phyloP scores from a whole-genome alignment of 1,140 invertebrate genomes.

The Drosophila busckii region DNA sequence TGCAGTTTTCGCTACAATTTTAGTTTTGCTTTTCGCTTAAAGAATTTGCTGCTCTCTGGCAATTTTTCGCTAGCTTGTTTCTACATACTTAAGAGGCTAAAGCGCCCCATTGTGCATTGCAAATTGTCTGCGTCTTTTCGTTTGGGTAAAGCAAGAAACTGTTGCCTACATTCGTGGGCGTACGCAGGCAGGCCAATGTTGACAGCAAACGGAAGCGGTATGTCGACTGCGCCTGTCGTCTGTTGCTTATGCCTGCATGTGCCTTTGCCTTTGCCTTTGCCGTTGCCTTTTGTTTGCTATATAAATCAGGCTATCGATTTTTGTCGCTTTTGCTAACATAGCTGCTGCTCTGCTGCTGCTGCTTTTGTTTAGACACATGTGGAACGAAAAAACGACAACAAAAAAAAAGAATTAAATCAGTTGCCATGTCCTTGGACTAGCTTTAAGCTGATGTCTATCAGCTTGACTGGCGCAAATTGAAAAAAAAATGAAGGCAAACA shows the following conservation, averaged over 20 bases:
- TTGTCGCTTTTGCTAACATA: no score
- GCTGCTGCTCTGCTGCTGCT: constrained; percentile 35
- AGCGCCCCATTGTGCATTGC: no score
- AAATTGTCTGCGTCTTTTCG: constrained; percentile 27
- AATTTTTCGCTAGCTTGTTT: no score
- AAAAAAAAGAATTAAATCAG: constrained; percentile 16
- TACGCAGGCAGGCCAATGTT: constrained; percentile 6
- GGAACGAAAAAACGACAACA: neutral
- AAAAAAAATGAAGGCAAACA: no score
- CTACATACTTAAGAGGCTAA: no score
- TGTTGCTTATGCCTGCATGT: neutral
- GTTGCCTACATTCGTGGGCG: constrained; percentile 34
- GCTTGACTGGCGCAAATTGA: constrained; percentile 12
- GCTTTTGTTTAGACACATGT: constrained; percentile 25
- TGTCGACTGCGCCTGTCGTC: constrained; percentile 25
- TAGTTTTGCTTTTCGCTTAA: no score
- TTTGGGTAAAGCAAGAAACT: constrained; percentile 8
- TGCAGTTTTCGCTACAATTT: no score
- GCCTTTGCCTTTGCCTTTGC: neutral
- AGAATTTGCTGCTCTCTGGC: no score
- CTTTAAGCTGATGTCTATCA: constrained; percentile 25
- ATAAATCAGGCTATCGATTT: constrained; percentile 43
- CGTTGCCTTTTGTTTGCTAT: constrained; percentile 27
- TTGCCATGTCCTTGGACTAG: constrained; percentile 34
- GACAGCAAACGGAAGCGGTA: constrained; percentile 31